A percentile compares a stretch with the other conserved stretches of the same genome.
phyloP scores from a whole-genome alignment of 2,797 vertebrate species.

The Eulemur mongoz region DNA sequence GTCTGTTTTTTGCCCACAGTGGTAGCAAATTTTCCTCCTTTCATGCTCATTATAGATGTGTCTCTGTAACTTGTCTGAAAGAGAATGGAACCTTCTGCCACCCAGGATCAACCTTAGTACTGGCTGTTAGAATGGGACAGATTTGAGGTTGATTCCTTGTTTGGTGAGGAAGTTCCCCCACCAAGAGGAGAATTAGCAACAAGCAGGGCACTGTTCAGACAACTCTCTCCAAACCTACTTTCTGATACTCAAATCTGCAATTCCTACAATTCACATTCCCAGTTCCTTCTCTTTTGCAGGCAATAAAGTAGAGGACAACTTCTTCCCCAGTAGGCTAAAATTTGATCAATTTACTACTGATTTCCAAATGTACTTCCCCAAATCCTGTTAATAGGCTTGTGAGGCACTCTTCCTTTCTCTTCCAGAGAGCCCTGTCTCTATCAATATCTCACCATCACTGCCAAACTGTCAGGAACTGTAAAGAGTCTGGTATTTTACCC shows the following conservation, averaged over 20 bases:
- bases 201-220: not conserved
- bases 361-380: not conserved
- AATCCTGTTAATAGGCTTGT: not conserved
- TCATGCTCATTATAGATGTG: not conserved
- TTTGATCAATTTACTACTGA: not conserved
- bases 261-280: not conserved
- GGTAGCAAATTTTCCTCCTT: not conserved
- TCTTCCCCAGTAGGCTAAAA: not conserved
- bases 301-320: not conserved
- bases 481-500: not conserved
- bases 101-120: not conserved
- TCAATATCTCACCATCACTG: not conserved
- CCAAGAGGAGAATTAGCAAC: not conserved
- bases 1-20: not conserved
- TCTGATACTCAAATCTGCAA: not conserved
- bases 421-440: not conserved
- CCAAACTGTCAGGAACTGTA: not conserved
- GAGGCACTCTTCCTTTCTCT: not conserved
- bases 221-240: not conserved
- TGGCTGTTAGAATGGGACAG: not conserved
- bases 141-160: not conserved
- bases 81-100: not conserved
- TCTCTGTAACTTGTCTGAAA: not conserved
- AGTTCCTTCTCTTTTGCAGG: not conserved
- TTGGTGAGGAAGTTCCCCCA: not conserved